phyloP scores from a whole-genome alignment of 2,797 vertebrate species.

The Sternotherus odoratus region DNA sequence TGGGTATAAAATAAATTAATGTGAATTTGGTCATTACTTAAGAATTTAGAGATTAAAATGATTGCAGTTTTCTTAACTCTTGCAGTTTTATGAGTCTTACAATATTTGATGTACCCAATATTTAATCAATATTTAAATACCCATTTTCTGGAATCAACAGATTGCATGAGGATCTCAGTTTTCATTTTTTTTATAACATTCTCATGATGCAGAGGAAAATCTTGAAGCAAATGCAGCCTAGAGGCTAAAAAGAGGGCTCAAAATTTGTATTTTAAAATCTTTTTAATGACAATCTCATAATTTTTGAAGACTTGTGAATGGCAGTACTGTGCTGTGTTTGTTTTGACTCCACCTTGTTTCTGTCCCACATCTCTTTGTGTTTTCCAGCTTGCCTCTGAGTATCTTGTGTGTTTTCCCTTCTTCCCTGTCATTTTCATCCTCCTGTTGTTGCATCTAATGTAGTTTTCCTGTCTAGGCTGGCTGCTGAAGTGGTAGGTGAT shows the following conservation, averaged over 20 bases:
- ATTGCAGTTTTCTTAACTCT: neutral
- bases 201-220: neutral
- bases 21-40: rapidly evolving
- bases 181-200: neutral
- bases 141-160: neutral
- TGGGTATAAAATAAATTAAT: neutral
- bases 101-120: neutral
- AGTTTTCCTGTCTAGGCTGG: neutral
- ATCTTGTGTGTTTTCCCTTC: neutral
- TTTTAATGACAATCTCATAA: neutral
- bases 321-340: neutral
- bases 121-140: neutral
- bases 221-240: neutral
- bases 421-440: neutral
- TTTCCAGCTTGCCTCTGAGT: neutral
- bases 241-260: neutral
- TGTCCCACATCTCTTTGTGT: neutral
- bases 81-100: neutral
- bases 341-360: neutral
- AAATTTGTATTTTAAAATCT: neutral
- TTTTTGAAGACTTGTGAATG: neutral
- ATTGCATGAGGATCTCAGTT: neutral
- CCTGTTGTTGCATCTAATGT: neutral
- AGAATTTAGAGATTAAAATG: neutral
- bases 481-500: neutral